Conservation (phyloP, 2,888 invertebrate genomes). For the Drosophila pseudotalamancana region DNA sequence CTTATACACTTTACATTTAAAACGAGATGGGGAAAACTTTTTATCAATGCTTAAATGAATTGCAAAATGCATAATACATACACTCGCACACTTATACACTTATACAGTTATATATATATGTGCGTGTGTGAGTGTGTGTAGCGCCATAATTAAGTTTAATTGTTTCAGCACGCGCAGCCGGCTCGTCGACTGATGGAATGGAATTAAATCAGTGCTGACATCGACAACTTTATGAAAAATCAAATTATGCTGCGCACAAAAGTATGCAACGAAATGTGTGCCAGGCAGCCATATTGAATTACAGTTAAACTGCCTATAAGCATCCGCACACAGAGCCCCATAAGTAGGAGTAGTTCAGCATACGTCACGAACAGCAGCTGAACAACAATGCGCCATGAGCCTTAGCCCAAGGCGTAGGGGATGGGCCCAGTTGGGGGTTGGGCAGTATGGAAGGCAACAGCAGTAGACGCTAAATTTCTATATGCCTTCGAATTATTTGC, state of each 20-base stretch:
- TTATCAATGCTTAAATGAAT: constrained; percentile 62
- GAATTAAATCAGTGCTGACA: constrained; percentile 77
- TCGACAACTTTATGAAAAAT: constrained; percentile 77
- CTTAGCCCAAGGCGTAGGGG: neutral
- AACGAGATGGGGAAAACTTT: constrained; percentile 52
- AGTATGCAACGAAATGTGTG: constrained; percentile 63
- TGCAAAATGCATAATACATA: constrained; percentile 32
- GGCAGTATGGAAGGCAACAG: neutral
- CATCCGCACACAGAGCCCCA: constrained; percentile 31
- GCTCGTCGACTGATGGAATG: constrained; percentile 52
- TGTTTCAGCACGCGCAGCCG: constrained; percentile 60
- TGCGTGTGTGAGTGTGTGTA: constrained; percentile 13
- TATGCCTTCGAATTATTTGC: constrained; percentile 1
- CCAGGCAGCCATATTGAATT: constrained; percentile 64
- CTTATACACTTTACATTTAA: constrained; percentile 29
- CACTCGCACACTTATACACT: neutral
- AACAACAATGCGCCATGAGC: constrained; percentile 20
- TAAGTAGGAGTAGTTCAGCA: constrained; percentile 41
- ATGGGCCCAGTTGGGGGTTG: no score
- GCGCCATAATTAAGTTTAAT: constrained; percentile 79
- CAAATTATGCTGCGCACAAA: constrained; percentile 64
- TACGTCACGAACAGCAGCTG: constrained; percentile 49
- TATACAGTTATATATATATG: neutral
- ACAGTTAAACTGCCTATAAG: constrained; percentile 73
- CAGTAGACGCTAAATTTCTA: constrained; percentile 2